Evolutionary conservation across 2,113 vertebrate genomes (phyloP).

Genomic region (Hiodon tergisus): DNA sequence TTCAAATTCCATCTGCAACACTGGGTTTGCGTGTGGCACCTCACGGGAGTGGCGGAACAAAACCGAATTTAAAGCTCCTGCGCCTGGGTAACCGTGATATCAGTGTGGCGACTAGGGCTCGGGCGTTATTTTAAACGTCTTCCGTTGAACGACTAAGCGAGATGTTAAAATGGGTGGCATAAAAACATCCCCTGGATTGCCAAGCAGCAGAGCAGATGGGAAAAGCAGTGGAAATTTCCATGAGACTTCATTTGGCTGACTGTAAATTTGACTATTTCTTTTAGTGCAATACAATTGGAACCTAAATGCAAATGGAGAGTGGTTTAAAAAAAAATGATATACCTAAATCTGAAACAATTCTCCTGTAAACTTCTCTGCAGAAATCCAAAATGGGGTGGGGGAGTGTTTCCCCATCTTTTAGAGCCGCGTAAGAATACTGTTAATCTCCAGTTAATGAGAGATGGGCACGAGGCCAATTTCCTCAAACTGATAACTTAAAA

Average conservation of each 20-base stretch:
- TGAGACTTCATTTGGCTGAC: neutral
- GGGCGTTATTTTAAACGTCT: slow-evolving; percentile 26
- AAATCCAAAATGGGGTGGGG: neutral
- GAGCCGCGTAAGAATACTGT: neutral
- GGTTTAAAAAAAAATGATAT: too few species aligned
- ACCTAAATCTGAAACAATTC: too few species aligned
- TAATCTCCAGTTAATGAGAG: slow-evolving; percentile 22
- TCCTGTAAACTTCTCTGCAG: too few species aligned
- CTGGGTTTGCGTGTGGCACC: neutral
- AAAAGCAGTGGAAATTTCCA: slow-evolving; percentile 37
- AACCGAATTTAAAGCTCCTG: neutral
- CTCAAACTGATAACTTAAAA: neutral
- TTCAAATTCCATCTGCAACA: neutral
- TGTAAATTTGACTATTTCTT: neutral
- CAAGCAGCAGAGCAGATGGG: neutral
- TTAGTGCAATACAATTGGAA: neutral
- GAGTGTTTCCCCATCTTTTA: neutral
- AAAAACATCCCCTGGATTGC: slow-evolving; percentile 6
- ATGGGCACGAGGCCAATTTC: slow-evolving; percentile 39
- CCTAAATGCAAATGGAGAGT: neutral
- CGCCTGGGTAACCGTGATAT: slow-evolving; percentile 27
- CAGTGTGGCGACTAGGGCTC: neutral
- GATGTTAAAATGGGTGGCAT: neutral
- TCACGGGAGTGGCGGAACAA: neutral
- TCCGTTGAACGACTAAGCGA: slow-evolving; percentile 19